phyloP scores from a whole-genome alignment of 2,888 invertebrate species.

The Cheilosia soror region DNA sequence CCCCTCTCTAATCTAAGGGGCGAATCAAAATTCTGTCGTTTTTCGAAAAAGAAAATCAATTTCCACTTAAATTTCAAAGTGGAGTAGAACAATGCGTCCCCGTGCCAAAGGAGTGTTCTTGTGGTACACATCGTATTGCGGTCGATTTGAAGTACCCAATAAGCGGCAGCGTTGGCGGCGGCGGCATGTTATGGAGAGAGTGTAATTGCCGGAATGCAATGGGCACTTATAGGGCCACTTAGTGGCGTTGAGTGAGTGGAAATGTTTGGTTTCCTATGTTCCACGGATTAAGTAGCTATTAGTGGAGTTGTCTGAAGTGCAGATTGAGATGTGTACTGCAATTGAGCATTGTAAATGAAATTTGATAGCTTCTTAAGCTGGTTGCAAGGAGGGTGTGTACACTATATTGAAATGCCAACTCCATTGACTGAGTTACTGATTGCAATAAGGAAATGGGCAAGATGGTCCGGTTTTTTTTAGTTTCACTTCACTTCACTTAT shows the following conservation, averaged over 20 bases:
- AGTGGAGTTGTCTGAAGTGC: conserved; percentile 30
- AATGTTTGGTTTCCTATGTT: conserved; percentile 40
- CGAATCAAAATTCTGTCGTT: background rate
- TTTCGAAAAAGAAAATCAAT: background rate
- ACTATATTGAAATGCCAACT: background rate
- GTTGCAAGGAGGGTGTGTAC: background rate
- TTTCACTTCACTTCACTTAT: too few relatives aligned
- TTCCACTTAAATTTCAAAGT: background rate
- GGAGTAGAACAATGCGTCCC: background rate
- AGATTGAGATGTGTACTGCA: conserved; percentile 34
- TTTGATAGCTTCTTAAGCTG: conserved; percentile 23
- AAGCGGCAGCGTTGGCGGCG: background rate
- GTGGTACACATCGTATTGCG: conserved; percentile 6
- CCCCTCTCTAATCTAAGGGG: background rate
- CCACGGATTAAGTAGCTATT: conserved; percentile 45
- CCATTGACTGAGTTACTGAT: background rate
- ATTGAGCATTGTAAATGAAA: conserved; percentile 11
- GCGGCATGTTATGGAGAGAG: conserved; percentile 28
- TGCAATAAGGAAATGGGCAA: too few relatives aligned
- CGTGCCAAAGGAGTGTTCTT: background rate
- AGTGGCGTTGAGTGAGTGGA: conserved; percentile 54
- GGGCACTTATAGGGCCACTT: conserved; percentile 58
- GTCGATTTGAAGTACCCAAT: conserved; percentile 40
- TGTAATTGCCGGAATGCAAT: conserved; percentile 58
- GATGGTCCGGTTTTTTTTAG: too few relatives aligned